Base-by-base conservation (phyloP, 2,888 invertebrate species). In the Chloromyia formosa region DNA sequence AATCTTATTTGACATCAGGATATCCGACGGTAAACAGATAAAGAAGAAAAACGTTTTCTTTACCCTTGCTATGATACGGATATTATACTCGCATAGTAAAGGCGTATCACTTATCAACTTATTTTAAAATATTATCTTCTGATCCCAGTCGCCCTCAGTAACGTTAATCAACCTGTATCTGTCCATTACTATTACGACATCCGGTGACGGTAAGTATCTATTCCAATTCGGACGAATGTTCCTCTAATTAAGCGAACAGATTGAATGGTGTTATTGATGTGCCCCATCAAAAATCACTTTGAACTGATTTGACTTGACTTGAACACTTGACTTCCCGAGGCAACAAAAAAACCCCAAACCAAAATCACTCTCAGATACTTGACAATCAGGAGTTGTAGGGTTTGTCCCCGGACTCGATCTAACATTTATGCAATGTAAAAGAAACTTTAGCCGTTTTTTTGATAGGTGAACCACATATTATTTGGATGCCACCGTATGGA, bases 221-320 rank as follows among this genome's bases (percentile, higher is more conserved):
- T 7, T 35, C 27, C 27, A 35, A 35, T 2, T 4, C 27, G 27
- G 7, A 35, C 27, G 27, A 35, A 35, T 35, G 27, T 7, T 35
- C 56, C 10, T 16, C 18, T 56, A 56, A 56, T 18, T 56, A 56
- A 20, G 5, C 4, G 20, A 20, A 20, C 56, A 56, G 3, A 20
- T 56, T 18, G 7, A 56, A 56, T 20, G 22, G 56, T 56, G 27
- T 56, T 56, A 56, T 56, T 56, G 16, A 56, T 18, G 18, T 18
- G 56, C 10, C 18, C 56, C 56, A 56, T 56, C 56, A 56, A 56
- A 56, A 56, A 56, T 56, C 18, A 10, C 18, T 56, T 56, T 20
- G 5, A 56, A 3, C 10, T 7, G 10, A 16, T 56, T 56, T 18
- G 56, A 53, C 16, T n/a, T 14, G 1, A 3, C 53, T 20, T 2